Percentiles rank a stretch among this genome's conserved stretches.
Evolutionary conservation across 2,888 invertebrate genomes (phyloP).

Genomic region (Drosophila pullipes): DNA sequence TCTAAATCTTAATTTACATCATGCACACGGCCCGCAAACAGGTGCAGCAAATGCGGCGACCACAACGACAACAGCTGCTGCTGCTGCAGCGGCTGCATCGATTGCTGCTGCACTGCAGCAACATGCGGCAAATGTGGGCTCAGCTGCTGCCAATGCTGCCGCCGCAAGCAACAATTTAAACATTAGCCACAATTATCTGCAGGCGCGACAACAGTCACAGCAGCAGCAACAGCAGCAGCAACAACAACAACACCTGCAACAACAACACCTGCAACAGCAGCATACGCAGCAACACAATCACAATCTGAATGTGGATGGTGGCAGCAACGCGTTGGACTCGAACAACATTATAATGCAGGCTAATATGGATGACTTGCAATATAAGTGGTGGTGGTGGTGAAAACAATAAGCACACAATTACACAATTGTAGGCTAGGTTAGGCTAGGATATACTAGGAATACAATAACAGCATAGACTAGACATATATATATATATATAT

Average conservation of each 20-base stretch:
- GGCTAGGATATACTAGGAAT: slow-evolving; percentile 38
- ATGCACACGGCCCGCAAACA: slow-evolving; percentile 73
- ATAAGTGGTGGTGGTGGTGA: slow-evolving; percentile 85
- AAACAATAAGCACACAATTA: slow-evolving; percentile 51
- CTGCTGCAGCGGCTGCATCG: slow-evolving; percentile 67
- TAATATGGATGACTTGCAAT: slow-evolving; percentile 84
- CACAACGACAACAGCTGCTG: slow-evolving; percentile 71
- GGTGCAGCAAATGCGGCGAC: slow-evolving; percentile 82
- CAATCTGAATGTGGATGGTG: slow-evolving; percentile 75
- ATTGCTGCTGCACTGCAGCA: slow-evolving; percentile 64
- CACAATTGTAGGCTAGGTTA: slow-evolving; percentile 62
- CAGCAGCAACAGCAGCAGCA: slow-evolving; percentile 55
- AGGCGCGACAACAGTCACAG: slow-evolving; percentile 61
- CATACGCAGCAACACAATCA: slow-evolving; percentile 63
- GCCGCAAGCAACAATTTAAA: slow-evolving; percentile 67
- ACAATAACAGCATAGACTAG: slow-evolving; percentile 28
- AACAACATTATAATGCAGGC: slow-evolving; percentile 84
- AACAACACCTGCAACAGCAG: slow-evolving; percentile 50
- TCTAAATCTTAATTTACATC: slow-evolving; percentile 80
- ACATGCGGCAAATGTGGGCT: slow-evolving; percentile 61
- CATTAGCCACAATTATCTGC: slow-evolving; percentile 74
- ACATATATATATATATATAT: slow-evolving; percentile 12
- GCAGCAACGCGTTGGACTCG: slow-evolving; percentile 83
- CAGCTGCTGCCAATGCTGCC: slow-evolving; percentile 55
- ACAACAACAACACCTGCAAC: slow-evolving; percentile 52